phyloP scores from a whole-genome alignment of 2,888 invertebrate species.

The Drosophila mimica region DNA sequence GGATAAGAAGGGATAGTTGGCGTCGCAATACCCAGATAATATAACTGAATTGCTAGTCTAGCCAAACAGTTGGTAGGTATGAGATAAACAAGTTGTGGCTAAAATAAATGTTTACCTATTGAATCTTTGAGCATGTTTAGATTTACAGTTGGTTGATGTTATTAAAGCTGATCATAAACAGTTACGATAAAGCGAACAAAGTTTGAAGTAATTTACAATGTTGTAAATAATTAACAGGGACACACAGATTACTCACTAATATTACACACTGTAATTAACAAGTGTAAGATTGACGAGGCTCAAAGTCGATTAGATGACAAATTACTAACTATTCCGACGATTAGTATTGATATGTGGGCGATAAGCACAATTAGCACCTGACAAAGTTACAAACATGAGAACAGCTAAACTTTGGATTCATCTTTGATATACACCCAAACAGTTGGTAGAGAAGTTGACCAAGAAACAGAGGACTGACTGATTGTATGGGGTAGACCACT shows the following conservation, averaged over 20 bases:
- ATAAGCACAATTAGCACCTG: slow-evolving; percentile 22
- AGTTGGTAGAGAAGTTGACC: slow-evolving; percentile 17
- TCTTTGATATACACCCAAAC: neutral
- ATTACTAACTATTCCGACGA: neutral
- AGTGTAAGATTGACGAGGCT: slow-evolving; percentile 15
- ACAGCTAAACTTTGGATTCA: slow-evolving; percentile 44
- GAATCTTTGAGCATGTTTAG: slow-evolving; percentile 9
- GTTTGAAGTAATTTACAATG: slow-evolving; percentile 22
- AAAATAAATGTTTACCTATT: slow-evolving; percentile 5
- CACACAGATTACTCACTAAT: neutral
- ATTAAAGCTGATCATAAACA: slow-evolving; percentile 9
- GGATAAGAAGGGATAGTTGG: neutral
- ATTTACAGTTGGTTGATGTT: slow-evolving; percentile 22
- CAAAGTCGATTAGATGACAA: slow-evolving; percentile 37
- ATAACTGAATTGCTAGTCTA: slow-evolving; percentile 12
- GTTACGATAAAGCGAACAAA: slow-evolving; percentile 1
- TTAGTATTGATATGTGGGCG: slow-evolving; percentile 1
- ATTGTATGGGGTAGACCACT: slow-evolving; percentile 7
- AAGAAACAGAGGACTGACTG: slow-evolving; percentile 46
- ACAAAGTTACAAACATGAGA: slow-evolving; percentile 7
- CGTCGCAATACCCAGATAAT: slow-evolving; percentile 35
- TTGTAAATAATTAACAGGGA: slow-evolving; percentile 5
- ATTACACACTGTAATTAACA: slow-evolving; percentile 2
- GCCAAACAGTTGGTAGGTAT: neutral
- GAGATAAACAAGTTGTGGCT: neutral